These are phyloP conservation scores for Arctia plantaginis DNA, from an alignment of 2,888 invertebrate species.

Conservation along the genomic window DNA sequence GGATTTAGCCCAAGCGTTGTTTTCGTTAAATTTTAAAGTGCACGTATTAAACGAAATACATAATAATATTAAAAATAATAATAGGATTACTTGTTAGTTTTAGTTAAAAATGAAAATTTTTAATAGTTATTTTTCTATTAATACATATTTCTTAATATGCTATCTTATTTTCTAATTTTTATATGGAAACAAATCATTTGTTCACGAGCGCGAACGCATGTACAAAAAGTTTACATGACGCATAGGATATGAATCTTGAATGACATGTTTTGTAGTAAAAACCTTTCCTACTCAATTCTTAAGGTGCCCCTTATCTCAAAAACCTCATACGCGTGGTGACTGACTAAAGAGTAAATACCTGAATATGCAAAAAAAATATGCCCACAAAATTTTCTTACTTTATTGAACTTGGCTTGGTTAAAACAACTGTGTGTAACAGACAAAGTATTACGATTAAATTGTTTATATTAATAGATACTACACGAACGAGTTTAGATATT, in stretches of 20 bases:
- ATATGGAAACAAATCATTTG: background rate
- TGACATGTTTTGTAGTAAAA: background rate
- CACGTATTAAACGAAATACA: background rate
- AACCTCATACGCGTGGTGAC: background rate
- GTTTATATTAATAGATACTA: too few relatives aligned
- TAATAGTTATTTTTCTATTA: background rate
- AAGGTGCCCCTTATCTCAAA: background rate
- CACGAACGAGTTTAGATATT: background rate
- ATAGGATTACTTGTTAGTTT: too few relatives aligned
- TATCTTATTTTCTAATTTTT: background rate
- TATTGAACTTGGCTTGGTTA: too few relatives aligned
- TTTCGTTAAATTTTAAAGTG: background rate
- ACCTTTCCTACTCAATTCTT: background rate
- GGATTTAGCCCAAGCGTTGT: background rate
- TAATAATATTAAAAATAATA: too few relatives aligned
- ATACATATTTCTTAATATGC: background rate
- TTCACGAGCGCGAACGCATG: background rate
- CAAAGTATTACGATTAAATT: too few relatives aligned
- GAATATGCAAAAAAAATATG: too few relatives aligned
- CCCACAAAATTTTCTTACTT: too few relatives aligned
- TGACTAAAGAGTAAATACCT: background rate
- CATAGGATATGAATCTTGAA: background rate
- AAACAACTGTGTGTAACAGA: too few relatives aligned
- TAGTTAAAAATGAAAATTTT: background rate
- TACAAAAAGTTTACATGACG: background rate